Conservation (phyloP, 2,797 vertebrate genomes). For the Aselliscus stoliczkanus region DNA sequence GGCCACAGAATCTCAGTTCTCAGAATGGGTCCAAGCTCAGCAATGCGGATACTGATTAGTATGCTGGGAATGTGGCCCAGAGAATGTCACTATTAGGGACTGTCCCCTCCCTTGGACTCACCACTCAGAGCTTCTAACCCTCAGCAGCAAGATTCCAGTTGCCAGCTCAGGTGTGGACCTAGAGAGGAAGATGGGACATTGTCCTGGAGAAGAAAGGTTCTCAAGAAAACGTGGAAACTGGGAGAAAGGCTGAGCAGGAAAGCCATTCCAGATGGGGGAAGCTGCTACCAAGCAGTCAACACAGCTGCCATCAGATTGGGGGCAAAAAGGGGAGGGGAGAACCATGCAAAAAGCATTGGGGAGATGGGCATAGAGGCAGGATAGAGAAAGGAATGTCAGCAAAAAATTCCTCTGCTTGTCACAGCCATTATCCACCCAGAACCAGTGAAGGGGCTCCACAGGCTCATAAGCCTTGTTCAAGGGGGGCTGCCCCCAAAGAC, state of each 20-base stretch:
- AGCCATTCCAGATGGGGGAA: background rate
- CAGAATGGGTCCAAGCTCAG: background rate
- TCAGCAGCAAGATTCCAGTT: background rate
- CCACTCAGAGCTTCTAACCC: background rate
- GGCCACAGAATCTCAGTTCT: background rate
- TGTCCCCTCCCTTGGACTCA: background rate
- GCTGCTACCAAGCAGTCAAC: background rate
- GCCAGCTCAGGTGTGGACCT: background rate
- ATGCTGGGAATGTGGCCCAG: background rate
- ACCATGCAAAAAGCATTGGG: background rate
- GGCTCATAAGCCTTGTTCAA: background rate
- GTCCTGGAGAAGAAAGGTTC: background rate
- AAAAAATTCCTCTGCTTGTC: background rate
- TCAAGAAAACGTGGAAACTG: background rate
- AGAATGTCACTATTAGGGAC: background rate
- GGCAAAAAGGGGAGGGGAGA: background rate
- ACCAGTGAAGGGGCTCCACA: background rate
- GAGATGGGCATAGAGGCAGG: accelerated
- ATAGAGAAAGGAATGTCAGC: no score
- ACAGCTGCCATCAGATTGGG: background rate
- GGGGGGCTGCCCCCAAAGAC: no score
- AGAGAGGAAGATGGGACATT: background rate
- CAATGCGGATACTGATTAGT: background rate
- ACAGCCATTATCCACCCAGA: background rate
- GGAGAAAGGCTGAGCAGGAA: background rate